Percentiles rank a stretch among this genome's conserved stretches.
phyloP scores from a whole-genome alignment of 1,140 invertebrate species.

The Aphelenchoides fujianensis region DNA sequence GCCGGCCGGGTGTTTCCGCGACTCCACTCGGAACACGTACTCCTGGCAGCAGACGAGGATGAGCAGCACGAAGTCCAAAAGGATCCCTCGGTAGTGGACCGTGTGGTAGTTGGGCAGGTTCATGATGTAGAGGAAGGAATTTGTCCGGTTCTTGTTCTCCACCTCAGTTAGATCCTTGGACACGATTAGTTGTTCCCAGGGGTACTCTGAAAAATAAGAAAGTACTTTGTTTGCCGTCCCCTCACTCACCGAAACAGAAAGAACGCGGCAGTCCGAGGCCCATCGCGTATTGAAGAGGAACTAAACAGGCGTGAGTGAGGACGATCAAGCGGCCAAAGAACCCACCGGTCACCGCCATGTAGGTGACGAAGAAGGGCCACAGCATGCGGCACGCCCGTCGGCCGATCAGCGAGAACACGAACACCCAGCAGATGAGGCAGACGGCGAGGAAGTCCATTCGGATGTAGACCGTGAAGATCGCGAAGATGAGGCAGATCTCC shows the following conservation, averaged over 20 bases:
- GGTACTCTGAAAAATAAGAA: constrained; percentile 67
- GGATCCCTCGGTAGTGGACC: constrained; percentile 68
- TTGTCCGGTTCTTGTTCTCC: constrained; percentile 62
- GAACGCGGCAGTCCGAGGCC: constrained; percentile 79
- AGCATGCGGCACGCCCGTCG: constrained; percentile 71
- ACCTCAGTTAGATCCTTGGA: constrained; percentile 27
- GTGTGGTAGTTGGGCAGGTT: constrained; percentile 77
- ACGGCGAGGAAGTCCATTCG: constrained; percentile 85
- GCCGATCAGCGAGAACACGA: constrained; percentile 72
- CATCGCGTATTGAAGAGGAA: constrained; percentile 83
- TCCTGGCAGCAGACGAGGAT: constrained; percentile 80
- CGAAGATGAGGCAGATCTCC: constrained; percentile 79
- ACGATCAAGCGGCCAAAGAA: too few species aligned
- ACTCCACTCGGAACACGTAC: constrained; percentile 47
- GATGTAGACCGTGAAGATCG: constrained; percentile 80
- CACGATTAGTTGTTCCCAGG: constrained; percentile 68
- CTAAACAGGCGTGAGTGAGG: constrained; percentile 73
- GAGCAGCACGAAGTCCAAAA: constrained; percentile 87
- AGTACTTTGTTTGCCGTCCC: constrained; percentile 10
- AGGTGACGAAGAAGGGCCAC: constrained; percentile 79
- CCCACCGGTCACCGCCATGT: too few species aligned
- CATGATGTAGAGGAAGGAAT: constrained; percentile 81
- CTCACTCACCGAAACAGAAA: constrained; percentile 53
- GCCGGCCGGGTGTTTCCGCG: constrained; percentile 50
- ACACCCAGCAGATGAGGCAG: constrained; percentile 79